Evolutionary conservation across 2,888 invertebrate genomes (phyloP).

Genomic region (Drosophila ustulata): DNA sequence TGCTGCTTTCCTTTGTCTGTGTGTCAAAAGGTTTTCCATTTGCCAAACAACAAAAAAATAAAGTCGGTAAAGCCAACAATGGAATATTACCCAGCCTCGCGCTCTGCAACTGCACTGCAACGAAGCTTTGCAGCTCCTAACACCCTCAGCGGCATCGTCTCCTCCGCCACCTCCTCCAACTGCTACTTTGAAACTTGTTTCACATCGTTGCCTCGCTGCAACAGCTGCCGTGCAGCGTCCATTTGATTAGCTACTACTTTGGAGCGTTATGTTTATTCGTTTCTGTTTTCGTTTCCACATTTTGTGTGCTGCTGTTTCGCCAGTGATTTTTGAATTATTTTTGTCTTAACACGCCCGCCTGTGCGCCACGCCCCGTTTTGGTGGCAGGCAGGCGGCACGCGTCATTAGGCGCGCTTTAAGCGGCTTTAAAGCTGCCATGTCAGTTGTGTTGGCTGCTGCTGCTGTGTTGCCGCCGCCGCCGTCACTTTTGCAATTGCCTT

Average conservation of each 20-base stretch:
- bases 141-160: neutral
- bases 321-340: conserved; percentile 17
- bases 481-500: conserved; percentile 76
- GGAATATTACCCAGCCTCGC: conserved; percentile 31
- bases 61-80: conserved; percentile 57
- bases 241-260: conserved; percentile 66
- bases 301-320: neutral
- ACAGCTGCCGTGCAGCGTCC: conserved; percentile 44
- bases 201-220: conserved; percentile 62
- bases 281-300: conserved; percentile 15
- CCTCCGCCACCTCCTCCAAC: conserved; percentile 9
- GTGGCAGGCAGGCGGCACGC: conserved; percentile 59
- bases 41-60: conserved; percentile 51
- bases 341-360: conserved; percentile 47
- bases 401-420: conserved; percentile 78
- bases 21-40: conserved; percentile 76
- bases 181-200: conserved; percentile 67
- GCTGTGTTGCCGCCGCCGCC: conserved; percentile 35
- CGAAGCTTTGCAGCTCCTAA: conserved; percentile 7
- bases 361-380: conserved; percentile 51
- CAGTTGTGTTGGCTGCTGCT: conserved; percentile 14
- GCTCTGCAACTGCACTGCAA: conserved; percentile 14
- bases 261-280: conserved; percentile 37
- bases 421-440: conserved; percentile 59
- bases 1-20: conserved; percentile 70